Conservation (phyloP, 53 echinoderm and acorn worm genomes). For the Henricia sp. region DNA sequence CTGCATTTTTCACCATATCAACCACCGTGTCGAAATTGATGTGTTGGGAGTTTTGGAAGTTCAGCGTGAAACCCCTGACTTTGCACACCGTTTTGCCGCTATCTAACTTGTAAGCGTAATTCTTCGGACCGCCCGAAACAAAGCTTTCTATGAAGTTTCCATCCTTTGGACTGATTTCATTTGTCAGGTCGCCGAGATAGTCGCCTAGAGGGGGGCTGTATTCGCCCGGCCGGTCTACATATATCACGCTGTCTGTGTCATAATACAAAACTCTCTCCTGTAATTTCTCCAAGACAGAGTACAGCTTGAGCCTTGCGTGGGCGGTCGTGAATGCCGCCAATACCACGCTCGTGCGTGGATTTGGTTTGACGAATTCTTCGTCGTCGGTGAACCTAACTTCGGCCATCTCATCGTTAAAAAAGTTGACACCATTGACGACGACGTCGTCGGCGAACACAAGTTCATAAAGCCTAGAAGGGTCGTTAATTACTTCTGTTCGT, state of each 20-base stretch:
- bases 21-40: slow-evolving; percentile 50
- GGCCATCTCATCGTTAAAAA: slow-evolving; percentile 8
- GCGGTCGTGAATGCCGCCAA: slow-evolving; percentile 31
- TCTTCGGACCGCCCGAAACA: slow-evolving; percentile 39
- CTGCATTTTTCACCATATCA: slow-evolving; percentile 10
- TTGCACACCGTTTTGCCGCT: neutral
- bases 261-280: slow-evolving; percentile 1
- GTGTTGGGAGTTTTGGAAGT: slow-evolving; percentile 7
- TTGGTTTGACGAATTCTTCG: neutral
- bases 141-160: no score
- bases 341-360: neutral
- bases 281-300: slow-evolving; percentile 1
- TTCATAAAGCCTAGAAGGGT: slow-evolving; percentile 23
- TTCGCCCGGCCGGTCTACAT: neutral
- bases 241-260: slow-evolving; percentile 52
- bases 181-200: no score
- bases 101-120: slow-evolving; percentile 25
- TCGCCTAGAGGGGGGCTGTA: neutral
- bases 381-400: neutral
- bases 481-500: neutral
- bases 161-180: no score
- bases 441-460: slow-evolving; percentile 24
- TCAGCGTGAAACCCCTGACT: slow-evolving; percentile 8
- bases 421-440: neutral
- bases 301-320: slow-evolving; percentile 34